These are phyloP conservation scores for Lepisosteus osseus DNA, from an alignment of 2,113 vertebrate genomes.

Conservation along the genomic window DNA sequence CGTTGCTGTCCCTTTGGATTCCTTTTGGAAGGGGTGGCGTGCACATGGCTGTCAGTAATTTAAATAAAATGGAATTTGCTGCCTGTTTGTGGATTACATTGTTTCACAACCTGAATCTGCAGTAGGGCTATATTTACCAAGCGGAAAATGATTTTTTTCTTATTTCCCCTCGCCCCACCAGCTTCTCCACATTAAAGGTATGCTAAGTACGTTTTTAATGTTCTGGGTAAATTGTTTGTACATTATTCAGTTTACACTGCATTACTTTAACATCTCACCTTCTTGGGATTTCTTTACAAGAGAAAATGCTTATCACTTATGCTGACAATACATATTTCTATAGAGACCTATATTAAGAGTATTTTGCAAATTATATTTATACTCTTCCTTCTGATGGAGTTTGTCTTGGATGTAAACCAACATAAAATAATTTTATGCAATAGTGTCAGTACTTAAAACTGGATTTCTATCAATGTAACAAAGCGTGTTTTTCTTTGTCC, in stretches of 20 bases:
- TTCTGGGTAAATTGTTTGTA: neutral
- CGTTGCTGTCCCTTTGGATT: constrained; percentile 34
- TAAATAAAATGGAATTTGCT: constrained; percentile 56
- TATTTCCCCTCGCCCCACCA: constrained; percentile 37
- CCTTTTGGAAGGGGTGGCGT: constrained; percentile 52
- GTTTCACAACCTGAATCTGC: constrained; percentile 62
- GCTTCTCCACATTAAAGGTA: constrained; percentile 59
- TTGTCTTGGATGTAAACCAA: no score
- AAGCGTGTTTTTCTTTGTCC: no score
- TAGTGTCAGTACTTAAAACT: no score
- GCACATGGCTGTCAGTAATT: constrained; percentile 57
- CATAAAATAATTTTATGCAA: no score
- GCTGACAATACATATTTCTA: no score
- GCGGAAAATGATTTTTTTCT: constrained; percentile 53
- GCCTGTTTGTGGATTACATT: constrained; percentile 65
- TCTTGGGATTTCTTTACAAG: no score
- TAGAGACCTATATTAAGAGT: no score
- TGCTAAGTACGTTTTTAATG: constrained; percentile 32
- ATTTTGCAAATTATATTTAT: no score
- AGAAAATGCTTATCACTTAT: no score
- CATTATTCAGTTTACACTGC: neutral
- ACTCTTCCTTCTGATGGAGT: no score
- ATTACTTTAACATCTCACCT: no score
- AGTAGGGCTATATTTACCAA: constrained; percentile 50
- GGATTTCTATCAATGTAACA: no score